Evolutionary conservation across 2,888 invertebrate species (phyloP), one percentile per base, ranked within the genome.

Genomic region (Aspidapion aeneum): DNA sequence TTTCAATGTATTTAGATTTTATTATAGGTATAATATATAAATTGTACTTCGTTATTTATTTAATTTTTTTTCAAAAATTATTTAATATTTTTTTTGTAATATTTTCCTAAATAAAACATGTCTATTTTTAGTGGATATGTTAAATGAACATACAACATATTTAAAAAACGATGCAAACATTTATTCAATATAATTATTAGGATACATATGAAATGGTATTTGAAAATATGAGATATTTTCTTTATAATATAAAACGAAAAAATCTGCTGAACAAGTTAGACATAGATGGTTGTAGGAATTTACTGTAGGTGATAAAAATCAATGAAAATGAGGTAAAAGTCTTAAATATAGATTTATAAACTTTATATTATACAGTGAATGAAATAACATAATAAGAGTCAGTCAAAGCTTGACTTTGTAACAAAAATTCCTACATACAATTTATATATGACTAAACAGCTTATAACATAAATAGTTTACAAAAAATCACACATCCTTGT

Each of bases 141-240:
- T n/a, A n/a, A n/a, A n/a, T n/a, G n/a, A n/a, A n/a, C n/a, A 55
- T 64, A 68, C 65, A 64, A 58, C 54, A 58, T 18, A 55, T 60
- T 71, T 75, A 73, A 77, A 79, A 79, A 80, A 79, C 79, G 77
- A 78, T 79, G 79, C 75, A 79, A 78, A 80, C 78, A 78, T 79
- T 79, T 79, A 80, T 80, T 79, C 65, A 77, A 79, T 75, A 78
- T 75, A 75, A 72, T 75, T 35, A 35, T 35, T 79, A 78, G 79
- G 79, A 79, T 80, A 80, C 79, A 79, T 75, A 74, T n/a, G n/a
- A 76, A 77, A 75, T 76, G 79, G 79, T 79, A 80, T 79, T 80
- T 74, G 79, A 79, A 79, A 79, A 80, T 79, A 78, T 75, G 77
- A 65, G 68, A 78, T 77, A 77, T 77, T 78, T 78, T 78, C 75